phyloP scores from a whole-genome alignment of 2,113 vertebrate genomes.

The Aphyosemion australe region DNA sequence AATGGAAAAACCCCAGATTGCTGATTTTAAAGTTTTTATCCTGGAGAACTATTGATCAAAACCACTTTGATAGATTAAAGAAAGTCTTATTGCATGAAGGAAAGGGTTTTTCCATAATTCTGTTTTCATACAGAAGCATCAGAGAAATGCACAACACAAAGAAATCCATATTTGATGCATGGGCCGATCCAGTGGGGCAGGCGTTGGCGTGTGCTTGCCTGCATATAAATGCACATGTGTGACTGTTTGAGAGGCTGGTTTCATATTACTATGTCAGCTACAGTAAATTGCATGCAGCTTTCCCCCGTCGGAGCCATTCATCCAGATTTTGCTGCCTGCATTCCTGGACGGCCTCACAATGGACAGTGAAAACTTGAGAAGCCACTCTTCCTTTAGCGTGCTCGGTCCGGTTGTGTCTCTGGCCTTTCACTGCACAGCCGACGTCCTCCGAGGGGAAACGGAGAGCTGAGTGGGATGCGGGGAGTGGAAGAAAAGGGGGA shows the following conservation, averaged over 20 bases:
- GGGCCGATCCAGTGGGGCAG: constrained; percentile 11
- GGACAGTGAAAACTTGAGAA: constrained; percentile 65
- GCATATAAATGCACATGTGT: constrained; percentile 64
- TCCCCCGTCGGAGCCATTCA: constrained; percentile 61
- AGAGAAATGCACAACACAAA: constrained; percentile 25
- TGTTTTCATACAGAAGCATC: not conserved
- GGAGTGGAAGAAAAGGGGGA: constrained; percentile 23
- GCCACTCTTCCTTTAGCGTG: constrained; percentile 45
- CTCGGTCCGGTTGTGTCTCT: constrained; percentile 29
- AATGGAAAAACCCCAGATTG: too few species aligned
- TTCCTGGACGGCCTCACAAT: constrained; percentile 63
- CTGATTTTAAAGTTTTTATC: too few species aligned
- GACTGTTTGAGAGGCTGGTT: constrained; percentile 56
- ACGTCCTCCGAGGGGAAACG: constrained; percentile 40
- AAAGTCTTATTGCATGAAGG: not conserved
- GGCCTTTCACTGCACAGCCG: constrained; percentile 38
- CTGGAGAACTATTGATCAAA: too few species aligned
- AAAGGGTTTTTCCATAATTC: not conserved
- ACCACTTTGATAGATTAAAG: not conserved
- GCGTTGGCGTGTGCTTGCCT: constrained; percentile 27
- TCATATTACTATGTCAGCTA: constrained; percentile 71
- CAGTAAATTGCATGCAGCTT: constrained; percentile 74
- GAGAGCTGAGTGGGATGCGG: constrained; percentile 29
- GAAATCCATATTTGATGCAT: constrained; percentile 51
- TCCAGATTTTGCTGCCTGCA: constrained; percentile 55